Base-by-base conservation (phyloP, 1,140 invertebrate genomes). In the Ceratitis capitata region DNA sequence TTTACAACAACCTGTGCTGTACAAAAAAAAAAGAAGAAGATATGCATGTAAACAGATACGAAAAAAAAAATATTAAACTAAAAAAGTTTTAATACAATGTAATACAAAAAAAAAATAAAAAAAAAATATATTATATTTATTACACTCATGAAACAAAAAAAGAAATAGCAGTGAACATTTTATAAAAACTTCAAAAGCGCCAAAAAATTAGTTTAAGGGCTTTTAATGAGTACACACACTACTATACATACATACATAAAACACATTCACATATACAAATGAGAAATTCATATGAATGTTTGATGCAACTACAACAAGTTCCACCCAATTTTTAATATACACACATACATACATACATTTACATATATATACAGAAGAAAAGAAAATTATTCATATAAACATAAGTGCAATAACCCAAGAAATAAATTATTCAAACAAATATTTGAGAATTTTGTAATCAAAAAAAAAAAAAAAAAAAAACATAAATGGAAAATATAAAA, bases 281-380 rank as follows among this genome's bases (percentile, higher is more conserved):
- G 32, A 19, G 19, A 16, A 39, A 49, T 56, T 56, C 35, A 32
- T 64, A 85, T 56, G 23, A 61, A 61, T 4, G 29, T 23, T 7
- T 14, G 47, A 61, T 61, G 12, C 29, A 61, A 61, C 23, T 12
- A 61, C 23, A 26, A 32, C 83, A 58, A 84, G 56, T 49, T 45
- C 39, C 82, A 35, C 12, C 42, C 32, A 39, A 45, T 45, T 69
- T 26, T 39, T 85, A 35, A 78, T 78, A 82, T n/a, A n/a, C n/a
- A 74, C 58, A 85, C 58, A 74, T 78, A 85, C 74, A 74, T 85
- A 85, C 74, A 49, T 14, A 58, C 10, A 56, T 16, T 32, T 84
- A 84, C 19, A 84, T n/a, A 84, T 42, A 58, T 84, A 45, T 61
- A 85, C n/a, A n/a, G n/a, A n/a, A n/a, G n/a, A n/a, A n/a, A n/a